These are phyloP conservation scores for Mareca strepera DNA, from an alignment of 2,797 vertebrate genomes.

Conservation along the genomic window DNA sequence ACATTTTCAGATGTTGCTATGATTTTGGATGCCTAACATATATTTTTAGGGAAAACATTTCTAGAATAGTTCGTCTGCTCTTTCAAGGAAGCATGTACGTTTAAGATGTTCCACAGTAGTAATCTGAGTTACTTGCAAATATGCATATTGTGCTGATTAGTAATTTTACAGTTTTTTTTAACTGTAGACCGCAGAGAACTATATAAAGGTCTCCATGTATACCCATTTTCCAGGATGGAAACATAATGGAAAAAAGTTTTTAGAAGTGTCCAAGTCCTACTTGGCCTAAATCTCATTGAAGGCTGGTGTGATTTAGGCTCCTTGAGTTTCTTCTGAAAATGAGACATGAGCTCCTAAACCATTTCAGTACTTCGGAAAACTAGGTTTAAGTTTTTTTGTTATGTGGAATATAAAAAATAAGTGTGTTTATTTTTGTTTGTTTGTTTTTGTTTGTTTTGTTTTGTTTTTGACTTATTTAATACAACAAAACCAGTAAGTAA, in stretches of 20 bases:
- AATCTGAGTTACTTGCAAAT: neutral
- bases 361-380: neutral
- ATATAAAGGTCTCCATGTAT: neutral
- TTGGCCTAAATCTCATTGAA: neutral
- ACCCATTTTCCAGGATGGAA: neutral
- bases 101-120: neutral
- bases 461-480: neutral
- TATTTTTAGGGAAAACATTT: neutral
- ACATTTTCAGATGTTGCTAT: neutral
- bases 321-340: neutral
- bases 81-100: neutral
- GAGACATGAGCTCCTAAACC: neutral
- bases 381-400: neutral
- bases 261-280: neutral
- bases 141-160: neutral
- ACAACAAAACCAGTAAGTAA: neutral
- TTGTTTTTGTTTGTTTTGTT: no score
- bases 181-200: neutral
- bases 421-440: no score
- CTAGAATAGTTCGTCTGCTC: neutral
- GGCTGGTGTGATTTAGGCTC: neutral
- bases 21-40: neutral
- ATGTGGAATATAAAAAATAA: no score
- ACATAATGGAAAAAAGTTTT: neutral
- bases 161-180: neutral